Evolutionary conservation across 2,113 vertebrate genomes (phyloP).

Genomic region (Scopus umbretta): DNA sequence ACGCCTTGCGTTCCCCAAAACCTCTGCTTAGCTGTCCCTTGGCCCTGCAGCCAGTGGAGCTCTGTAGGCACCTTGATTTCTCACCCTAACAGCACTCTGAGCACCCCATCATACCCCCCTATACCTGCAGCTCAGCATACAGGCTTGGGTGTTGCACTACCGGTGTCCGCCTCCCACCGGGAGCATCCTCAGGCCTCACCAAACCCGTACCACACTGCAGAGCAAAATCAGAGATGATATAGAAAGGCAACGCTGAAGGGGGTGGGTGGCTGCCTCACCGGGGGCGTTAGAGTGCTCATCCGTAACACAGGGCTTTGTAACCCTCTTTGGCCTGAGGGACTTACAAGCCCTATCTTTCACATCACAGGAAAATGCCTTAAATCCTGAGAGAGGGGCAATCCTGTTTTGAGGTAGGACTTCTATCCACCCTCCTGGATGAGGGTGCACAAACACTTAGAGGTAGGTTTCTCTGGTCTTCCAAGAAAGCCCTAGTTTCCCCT

Average conservation of each 20-base stretch:
- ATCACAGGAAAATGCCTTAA: background rate
- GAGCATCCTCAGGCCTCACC: background rate
- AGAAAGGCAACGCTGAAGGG: background rate
- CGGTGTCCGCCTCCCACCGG: background rate
- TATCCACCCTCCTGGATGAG: background rate
- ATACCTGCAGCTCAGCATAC: background rate
- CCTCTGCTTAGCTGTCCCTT: background rate
- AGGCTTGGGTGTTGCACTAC: background rate
- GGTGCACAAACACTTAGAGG: background rate
- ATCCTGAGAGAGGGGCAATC: background rate
- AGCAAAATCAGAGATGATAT: background rate
- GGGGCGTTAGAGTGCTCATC: background rate
- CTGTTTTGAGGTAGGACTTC: background rate
- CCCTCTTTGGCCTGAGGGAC: background rate
- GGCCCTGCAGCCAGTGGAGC: background rate
- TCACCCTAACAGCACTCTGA: background rate
- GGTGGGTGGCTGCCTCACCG: background rate
- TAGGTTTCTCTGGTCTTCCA: background rate
- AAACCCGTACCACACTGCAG: no score
- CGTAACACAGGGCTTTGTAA: background rate
- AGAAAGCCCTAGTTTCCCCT: background rate
- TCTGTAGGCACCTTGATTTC: background rate
- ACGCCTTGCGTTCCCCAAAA: background rate
- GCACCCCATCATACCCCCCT: fast-evolving
- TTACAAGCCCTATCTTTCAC: background rate